These are phyloP conservation scores for Temnothorax rugatulus DNA, from an alignment of 2,888 invertebrate genomes.

Conservation along the genomic window DNA sequence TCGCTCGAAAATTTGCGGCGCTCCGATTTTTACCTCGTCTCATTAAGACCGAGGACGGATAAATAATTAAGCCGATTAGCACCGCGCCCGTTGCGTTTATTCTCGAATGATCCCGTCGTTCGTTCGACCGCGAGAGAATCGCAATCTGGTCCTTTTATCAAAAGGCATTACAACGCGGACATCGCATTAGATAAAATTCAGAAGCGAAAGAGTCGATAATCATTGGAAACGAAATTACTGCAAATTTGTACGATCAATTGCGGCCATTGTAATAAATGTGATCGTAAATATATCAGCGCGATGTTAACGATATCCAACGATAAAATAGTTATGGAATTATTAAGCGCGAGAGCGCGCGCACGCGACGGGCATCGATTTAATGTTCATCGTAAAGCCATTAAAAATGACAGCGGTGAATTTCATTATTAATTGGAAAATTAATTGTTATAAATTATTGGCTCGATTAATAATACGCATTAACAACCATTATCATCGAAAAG, in stretches of 20 bases:
- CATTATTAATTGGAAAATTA: slow-evolving; percentile 26
- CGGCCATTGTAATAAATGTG: neutral
- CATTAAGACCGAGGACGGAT: slow-evolving; percentile 21
- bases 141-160: neutral
- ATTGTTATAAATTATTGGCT: neutral
- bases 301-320: neutral
- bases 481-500: slow-evolving; percentile 5
- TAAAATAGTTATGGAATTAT: slow-evolving; percentile 29
- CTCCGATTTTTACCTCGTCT: slow-evolving; percentile 11
- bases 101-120: neutral
- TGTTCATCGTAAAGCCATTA: slow-evolving; percentile 1
- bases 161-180: neutral
- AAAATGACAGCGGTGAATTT: slow-evolving; percentile 5
- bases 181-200: neutral
- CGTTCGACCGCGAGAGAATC: neutral
- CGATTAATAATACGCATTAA: slow-evolving; percentile 18
- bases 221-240: slow-evolving; percentile 19
- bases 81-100: slow-evolving; percentile 6
- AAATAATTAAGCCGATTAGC: slow-evolving; percentile 49
- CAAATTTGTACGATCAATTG: slow-evolving; percentile 20
- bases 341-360: neutral
- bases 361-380: neutral
- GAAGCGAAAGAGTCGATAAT: neutral
- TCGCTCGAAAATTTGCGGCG: neutral
- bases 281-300: neutral